These are phyloP conservation scores for Pogonomyrmex californicus DNA, from an alignment of 1,140 invertebrate genomes.

Conservation along the genomic window DNA sequence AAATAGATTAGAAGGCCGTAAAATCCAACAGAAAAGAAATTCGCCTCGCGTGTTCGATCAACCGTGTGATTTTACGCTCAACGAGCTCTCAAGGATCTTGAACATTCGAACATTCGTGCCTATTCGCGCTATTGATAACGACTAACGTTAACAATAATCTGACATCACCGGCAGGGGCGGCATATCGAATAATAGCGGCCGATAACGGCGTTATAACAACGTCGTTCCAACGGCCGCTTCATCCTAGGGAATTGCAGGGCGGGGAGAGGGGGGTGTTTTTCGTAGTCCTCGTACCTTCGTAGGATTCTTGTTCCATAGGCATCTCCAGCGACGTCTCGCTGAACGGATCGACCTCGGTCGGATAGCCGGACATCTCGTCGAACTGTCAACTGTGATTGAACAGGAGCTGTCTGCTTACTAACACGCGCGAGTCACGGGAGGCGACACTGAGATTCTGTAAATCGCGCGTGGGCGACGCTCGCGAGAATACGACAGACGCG, in stretches of 20 bases:
- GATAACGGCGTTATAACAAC: not conserved
- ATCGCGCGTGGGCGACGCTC: not conserved
- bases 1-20: slow-evolving; percentile 1
- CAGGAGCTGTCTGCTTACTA: not conserved
- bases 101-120: not conserved
- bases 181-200: not conserved
- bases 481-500: not conserved
- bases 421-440: not conserved
- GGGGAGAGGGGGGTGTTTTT: too few species aligned
- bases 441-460: too few species aligned
- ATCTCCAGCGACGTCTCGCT: slow-evolving; percentile 79
- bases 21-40: not conserved
- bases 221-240: not conserved
- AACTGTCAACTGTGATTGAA: not conserved
- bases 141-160: not conserved
- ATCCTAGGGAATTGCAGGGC: too few species aligned
- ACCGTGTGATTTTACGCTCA: not conserved
- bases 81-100: not conserved
- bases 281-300: slow-evolving; percentile 64
- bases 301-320: slow-evolving; percentile 71
- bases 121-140: not conserved
- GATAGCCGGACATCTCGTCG: slow-evolving; percentile 75
- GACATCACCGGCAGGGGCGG: not conserved
- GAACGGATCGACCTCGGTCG: slow-evolving; percentile 79
- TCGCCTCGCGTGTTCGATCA: not conserved